Percentiles rank a stretch among this genome's conserved stretches.
phyloP scores from a whole-genome alignment of 2,113 vertebrate species.

The Mellivora capensis region DNA sequence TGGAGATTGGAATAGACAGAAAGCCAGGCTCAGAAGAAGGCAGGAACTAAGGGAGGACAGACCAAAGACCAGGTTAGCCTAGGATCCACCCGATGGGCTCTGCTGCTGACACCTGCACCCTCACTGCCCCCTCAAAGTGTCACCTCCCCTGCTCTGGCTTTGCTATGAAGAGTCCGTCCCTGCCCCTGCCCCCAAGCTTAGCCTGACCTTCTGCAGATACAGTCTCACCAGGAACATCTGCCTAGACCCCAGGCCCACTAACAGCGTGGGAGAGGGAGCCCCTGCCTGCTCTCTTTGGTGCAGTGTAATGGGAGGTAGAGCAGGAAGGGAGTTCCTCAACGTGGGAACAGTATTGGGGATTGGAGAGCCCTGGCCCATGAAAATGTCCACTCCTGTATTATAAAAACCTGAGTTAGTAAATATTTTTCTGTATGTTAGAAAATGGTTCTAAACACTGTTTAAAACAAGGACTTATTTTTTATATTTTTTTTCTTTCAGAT shows the following conservation, averaged over 20 bases:
- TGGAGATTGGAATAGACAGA: not conserved
- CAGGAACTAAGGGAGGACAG: not conserved
- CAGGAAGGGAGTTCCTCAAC: too few species aligned
- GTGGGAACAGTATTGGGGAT: not conserved
- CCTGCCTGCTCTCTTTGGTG: not conserved
- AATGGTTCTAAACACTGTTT: not conserved
- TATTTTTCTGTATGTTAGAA: not conserved
- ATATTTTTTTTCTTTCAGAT: slow-evolving; percentile 80
- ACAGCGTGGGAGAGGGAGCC: not conserved
- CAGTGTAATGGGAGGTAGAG: not conserved
- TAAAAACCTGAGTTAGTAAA: not conserved
- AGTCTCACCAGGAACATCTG: not conserved
- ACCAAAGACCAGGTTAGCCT: not conserved
- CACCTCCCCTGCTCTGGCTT: not conserved
- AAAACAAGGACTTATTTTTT: not conserved
- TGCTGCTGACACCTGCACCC: not conserved
- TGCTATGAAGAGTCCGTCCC: too few species aligned
- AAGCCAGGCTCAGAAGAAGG: not conserved
- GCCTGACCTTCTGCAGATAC: not conserved
- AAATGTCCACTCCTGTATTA: not conserved
- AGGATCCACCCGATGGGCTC: not conserved
- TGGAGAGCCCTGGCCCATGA: not conserved
- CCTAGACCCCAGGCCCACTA: not conserved
- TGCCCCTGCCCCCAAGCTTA: not conserved
- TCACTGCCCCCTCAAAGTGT: accelerated